phyloP scores from a whole-genome alignment of 2,888 invertebrate genomes.

The Tetragnatha montana region DNA sequence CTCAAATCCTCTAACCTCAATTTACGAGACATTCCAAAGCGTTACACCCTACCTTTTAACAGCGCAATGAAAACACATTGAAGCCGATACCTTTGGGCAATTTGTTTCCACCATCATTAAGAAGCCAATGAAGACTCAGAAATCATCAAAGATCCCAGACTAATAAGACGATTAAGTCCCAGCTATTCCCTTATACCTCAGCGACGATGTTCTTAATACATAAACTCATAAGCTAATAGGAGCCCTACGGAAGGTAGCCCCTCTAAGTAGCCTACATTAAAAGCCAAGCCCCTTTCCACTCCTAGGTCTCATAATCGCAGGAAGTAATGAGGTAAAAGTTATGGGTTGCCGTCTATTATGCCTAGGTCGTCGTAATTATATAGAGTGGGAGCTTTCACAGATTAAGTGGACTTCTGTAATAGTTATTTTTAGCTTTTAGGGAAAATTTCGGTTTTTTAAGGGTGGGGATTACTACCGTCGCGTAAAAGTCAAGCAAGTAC shows the following conservation, averaged over 20 bases:
- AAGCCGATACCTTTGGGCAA: neutral
- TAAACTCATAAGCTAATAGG: neutral
- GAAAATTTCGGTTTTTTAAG: neutral
- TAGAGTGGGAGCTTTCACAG: no score
- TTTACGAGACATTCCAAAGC: neutral
- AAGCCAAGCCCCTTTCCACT: conserved; percentile 22
- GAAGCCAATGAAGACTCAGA: neutral
- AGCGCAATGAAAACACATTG: neutral
- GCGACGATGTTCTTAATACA: neutral
- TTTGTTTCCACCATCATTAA: neutral
- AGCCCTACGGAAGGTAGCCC: neutral
- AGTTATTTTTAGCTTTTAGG: no score
- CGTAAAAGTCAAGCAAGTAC: no score
- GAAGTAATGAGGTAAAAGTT: no score
- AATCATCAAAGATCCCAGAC: neutral
- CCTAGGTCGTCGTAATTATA: no score
- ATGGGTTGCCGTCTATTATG: no score
- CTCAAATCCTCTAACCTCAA: neutral
- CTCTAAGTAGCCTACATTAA: conserved; percentile 20
- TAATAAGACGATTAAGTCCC: neutral
- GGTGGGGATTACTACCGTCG: no score
- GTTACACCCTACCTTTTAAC: neutral
- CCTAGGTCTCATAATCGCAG: neutral
- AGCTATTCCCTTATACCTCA: neutral
- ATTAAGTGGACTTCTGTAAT: no score